phyloP scores from a whole-genome alignment of 2,797 vertebrate species.

The Pseudomugil tenellus region DNA sequence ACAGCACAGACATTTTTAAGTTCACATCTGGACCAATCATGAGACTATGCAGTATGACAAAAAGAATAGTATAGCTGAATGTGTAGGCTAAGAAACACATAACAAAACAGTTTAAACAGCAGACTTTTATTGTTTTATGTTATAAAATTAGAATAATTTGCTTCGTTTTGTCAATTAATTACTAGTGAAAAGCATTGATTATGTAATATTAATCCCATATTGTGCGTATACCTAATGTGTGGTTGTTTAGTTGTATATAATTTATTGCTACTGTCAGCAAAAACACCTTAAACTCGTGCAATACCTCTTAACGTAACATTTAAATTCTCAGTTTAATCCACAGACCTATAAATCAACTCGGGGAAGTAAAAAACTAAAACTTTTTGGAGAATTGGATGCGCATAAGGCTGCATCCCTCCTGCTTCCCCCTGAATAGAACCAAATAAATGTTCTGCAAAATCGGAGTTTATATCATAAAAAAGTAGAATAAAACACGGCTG shows the following conservation, averaged over 20 bases:
- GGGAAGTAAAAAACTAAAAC: neutral
- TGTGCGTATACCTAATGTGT: neutral
- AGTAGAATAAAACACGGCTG: neutral
- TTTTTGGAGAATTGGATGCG: neutral
- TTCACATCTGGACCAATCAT: too few relatives aligned
- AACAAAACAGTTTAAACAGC: neutral
- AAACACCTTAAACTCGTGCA: neutral
- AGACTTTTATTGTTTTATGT: neutral
- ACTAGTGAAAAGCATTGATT: neutral
- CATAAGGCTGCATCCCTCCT: neutral
- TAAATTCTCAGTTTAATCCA: neutral
- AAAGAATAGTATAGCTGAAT: too few relatives aligned
- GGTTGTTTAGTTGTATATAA: neutral
- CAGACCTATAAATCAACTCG: too few relatives aligned
- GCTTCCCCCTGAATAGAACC: too few relatives aligned
- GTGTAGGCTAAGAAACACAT: too few relatives aligned
- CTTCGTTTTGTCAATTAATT: neutral
- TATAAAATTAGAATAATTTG: neutral
- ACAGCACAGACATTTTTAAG: too few relatives aligned
- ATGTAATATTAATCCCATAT: too few relatives aligned
- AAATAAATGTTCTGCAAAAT: too few relatives aligned
- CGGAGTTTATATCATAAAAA: neutral
- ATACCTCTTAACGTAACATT: neutral
- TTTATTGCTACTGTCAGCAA: neutral
- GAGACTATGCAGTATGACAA: too few relatives aligned